Conservation (phyloP, 2,113 vertebrate species). For the Leptosomus discolor region DNA sequence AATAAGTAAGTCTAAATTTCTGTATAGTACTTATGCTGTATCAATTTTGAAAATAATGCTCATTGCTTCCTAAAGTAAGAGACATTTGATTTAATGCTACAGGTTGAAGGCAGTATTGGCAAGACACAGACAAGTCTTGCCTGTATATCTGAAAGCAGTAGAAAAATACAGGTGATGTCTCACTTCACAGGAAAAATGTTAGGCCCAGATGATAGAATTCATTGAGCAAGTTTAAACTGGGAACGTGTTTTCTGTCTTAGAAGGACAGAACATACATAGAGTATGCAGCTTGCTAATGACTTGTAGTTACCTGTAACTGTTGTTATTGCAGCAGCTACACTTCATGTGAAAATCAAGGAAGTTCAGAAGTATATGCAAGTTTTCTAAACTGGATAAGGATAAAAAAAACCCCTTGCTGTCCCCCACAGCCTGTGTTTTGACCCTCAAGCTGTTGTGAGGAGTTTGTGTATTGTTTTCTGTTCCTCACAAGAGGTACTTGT, state of each 20-base stretch:
- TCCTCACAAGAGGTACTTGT: not conserved
- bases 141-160: not conserved
- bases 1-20: not conserved
- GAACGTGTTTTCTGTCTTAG: not conserved
- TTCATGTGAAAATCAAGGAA: not conserved
- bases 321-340: not conserved
- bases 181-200: not conserved
- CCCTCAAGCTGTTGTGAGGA: not conserved
- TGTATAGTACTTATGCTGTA: accelerated
- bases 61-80: not conserved
- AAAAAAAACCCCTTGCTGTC: not conserved
- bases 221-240: not conserved
- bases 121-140: not conserved
- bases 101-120: not conserved
- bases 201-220: not conserved
- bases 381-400: not conserved
- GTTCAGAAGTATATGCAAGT: not conserved
- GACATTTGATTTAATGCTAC: not conserved
- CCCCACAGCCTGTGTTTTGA: not conserved
- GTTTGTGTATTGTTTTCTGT: not conserved
- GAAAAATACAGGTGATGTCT: not conserved
- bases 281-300: not conserved
- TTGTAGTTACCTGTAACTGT: not conserved
- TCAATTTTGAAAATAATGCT: not conserved
- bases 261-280: not conserved